Evolutionary conservation across 2,113 vertebrate genomes (phyloP).

Genomic region (Pyrgilauda ruficollis): DNA sequence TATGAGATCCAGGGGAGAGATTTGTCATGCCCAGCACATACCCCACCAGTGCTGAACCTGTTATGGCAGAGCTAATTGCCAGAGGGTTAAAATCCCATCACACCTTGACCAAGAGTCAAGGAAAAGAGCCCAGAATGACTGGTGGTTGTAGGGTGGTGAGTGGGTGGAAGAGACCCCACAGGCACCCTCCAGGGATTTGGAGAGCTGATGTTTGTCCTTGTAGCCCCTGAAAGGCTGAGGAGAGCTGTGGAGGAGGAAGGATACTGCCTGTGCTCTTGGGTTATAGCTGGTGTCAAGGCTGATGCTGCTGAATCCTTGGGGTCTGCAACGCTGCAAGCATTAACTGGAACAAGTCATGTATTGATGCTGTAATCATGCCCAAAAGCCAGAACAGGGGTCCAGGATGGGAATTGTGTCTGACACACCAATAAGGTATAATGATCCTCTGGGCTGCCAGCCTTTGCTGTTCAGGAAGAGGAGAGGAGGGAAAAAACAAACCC

Average conservation of each 20-base stretch:
- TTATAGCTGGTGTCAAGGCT: background rate
- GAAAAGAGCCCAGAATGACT: background rate
- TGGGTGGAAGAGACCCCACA: background rate
- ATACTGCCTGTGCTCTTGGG: background rate
- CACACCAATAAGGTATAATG: fast-evolving
- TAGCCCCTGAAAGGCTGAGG: background rate
- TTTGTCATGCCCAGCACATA: background rate
- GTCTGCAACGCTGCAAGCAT: background rate
- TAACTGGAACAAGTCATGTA: background rate
- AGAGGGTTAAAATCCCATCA: background rate
- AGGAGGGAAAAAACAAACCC: background rate
- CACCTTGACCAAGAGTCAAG: background rate
- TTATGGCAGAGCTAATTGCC: background rate
- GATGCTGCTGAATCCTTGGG: background rate
- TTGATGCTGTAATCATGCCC: background rate
- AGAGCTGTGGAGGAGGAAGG: background rate
- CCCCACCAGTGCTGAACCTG: background rate
- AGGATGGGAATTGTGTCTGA: background rate
- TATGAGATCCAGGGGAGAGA: background rate
- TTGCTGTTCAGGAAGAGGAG: background rate
- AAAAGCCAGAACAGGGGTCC: background rate
- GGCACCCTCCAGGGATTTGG: background rate
- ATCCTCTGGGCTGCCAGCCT: background rate
- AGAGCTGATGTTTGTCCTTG: background rate
- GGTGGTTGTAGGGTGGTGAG: background rate